Evolutionary conservation across 2,888 invertebrate species (phyloP).

Genomic region (Rhingia rostrata): DNA sequence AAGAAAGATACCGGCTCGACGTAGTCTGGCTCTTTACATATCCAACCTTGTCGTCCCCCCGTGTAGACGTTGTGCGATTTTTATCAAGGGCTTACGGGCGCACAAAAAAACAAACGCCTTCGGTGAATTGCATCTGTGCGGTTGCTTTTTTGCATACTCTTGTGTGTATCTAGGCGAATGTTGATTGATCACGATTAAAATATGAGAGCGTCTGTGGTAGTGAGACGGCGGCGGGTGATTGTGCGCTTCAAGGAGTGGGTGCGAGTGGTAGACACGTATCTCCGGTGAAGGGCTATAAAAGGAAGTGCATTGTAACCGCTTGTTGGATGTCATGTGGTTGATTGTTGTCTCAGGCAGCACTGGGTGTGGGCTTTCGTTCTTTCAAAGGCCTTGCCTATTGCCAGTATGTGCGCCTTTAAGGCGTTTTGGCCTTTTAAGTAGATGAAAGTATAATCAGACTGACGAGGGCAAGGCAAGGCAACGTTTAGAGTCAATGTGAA

Average conservation of each 20-base stretch:
- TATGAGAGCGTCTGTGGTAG: conserved; percentile 41
- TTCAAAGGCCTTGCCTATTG: background rate
- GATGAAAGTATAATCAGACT: conserved; percentile 47
- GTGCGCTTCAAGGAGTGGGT: conserved; percentile 24
- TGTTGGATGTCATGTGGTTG: conserved; percentile 43
- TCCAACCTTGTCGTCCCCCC: conserved; percentile 33
- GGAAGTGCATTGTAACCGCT: conserved; percentile 46
- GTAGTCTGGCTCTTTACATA: background rate
- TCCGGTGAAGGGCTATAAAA: conserved; percentile 51
- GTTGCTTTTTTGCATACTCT: conserved; percentile 4
- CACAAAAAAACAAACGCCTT: conserved; percentile 2
- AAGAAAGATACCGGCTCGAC: conserved; percentile 22
- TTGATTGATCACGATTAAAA: conserved; percentile 73
- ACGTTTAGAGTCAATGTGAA: conserved; percentile 41
- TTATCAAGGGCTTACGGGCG: conserved; percentile 50
- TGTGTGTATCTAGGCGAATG: conserved; percentile 59
- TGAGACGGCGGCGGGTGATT: conserved; percentile 12
- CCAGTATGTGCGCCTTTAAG: conserved; percentile 30
- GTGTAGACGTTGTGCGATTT: conserved; percentile 58
- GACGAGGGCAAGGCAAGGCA: conserved; percentile 15
- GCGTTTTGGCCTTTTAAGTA: conserved; percentile 24
- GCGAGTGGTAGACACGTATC: conserved; percentile 20
- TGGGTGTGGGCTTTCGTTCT: conserved; percentile 19
- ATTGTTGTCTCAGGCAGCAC: conserved; percentile 34
- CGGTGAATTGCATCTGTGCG: conserved; percentile 28